Conservation (phyloP, 2,113 vertebrate genomes). For the Leptosomus discolor region DNA sequence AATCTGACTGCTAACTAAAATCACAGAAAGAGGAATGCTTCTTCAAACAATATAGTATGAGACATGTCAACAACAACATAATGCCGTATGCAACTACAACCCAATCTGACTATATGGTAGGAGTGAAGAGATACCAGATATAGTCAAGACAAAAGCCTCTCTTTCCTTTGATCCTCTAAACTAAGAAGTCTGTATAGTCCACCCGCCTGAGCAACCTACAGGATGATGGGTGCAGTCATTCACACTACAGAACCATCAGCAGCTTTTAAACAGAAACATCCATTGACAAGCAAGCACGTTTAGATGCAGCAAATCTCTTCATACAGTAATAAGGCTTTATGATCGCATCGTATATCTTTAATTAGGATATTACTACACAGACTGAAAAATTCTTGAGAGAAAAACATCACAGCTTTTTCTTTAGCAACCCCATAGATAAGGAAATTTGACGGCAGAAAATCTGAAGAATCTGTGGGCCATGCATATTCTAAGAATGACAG, state of each 20-base stretch:
- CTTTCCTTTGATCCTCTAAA: not conserved
- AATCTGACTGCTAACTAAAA: not conserved
- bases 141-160: not conserved
- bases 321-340: not conserved
- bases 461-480: not conserved
- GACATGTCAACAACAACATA: not conserved
- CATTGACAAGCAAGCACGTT: not conserved
- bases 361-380: not conserved
- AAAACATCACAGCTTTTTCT: not conserved
- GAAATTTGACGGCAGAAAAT: not conserved
- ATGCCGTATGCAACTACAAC: not conserved
- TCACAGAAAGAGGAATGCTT: not conserved
- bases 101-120: accelerated
- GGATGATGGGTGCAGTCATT: not conserved
- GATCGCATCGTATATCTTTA: not conserved
- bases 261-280: not conserved
- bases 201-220: not conserved
- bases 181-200: not conserved
- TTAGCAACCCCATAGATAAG: not conserved
- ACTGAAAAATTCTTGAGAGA: not conserved
- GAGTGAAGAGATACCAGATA: not conserved
- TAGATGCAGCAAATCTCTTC: not conserved
- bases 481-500: not conserved
- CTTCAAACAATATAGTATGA: not conserved
- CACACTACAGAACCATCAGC: not conserved